Base-by-base conservation (phyloP, 1,140 invertebrate species). In the Lordiphosa mommai region DNA sequence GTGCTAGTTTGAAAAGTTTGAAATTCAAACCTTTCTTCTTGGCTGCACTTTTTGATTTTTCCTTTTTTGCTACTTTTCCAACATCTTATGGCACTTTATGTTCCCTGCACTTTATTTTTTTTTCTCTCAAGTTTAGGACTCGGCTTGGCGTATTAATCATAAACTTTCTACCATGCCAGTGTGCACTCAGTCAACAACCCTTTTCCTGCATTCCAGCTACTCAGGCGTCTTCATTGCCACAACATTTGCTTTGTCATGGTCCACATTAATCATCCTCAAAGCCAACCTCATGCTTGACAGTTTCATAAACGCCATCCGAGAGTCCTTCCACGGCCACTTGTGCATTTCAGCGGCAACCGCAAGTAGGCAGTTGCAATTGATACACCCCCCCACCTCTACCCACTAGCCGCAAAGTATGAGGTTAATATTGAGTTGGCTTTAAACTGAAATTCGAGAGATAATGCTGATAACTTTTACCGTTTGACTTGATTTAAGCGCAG, bases 231-330 rank as follows among this genome's bases (percentile, higher is more conserved):
- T 23, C 43, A 33, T 40, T 36, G 29, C 56, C 67, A 67, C 58
- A 63, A 68, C 71, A 82, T 80, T 80, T 67, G 76, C 76, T 80
- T 80, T 80, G 76, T 80, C 76, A 76, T 76, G 77, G 46, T 44
- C 53, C 76, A 57, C 71, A 82, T 76, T 82, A 80, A 82, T 80
- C 76, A 80, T 82, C 74, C 72, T 79, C 73, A 76, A 47, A 48
- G 36, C 36, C 46, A 50, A n/a, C 17, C 49, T 27, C 60, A 59
- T 50, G 34, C 66, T 66, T 82, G 76, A 80, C 77, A 82, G 66
- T 82, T 82, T 82, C 74, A 80, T 80, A 80, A 80, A 67, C 52
- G 71, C 61, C 61, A 68, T 60, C 43, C 40, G 30, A 41, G 44
- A 36, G 47, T 13, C 32, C 14, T 20, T 20, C 56, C 44, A 63